phyloP scores from a whole-genome alignment of 2,888 invertebrate genomes.

The Pseudanteris insignis region DNA sequence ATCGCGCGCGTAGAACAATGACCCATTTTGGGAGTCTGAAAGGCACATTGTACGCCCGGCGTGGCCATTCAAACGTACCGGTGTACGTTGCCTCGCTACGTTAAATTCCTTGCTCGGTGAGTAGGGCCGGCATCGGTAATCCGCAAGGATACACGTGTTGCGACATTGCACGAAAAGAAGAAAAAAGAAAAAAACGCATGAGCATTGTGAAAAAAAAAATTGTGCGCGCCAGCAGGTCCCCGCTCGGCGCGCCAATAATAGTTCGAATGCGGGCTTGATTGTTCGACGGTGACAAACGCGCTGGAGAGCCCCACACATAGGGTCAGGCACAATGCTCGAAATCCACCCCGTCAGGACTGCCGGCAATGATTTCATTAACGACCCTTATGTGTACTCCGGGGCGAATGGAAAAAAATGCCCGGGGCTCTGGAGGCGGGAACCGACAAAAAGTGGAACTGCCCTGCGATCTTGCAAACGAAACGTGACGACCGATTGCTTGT shows the following conservation, averaged over 20 bases:
- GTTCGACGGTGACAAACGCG: slow-evolving; percentile 34
- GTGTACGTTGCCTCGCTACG: slow-evolving; percentile 33
- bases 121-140: slow-evolving; percentile 49
- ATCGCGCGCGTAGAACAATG: slow-evolving; percentile 41
- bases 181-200: not conserved
- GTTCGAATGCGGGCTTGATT: slow-evolving; percentile 44
- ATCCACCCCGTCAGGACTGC: slow-evolving; percentile 53
- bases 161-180: slow-evolving; percentile 15
- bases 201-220: slow-evolving; percentile 34
- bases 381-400: slow-evolving; percentile 39
- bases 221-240: slow-evolving; percentile 18
- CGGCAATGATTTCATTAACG: slow-evolving; percentile 62
- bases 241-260: slow-evolving; percentile 56
- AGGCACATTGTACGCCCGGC: slow-evolving; percentile 35
- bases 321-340: slow-evolving; percentile 47
- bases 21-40: slow-evolving; percentile 39
- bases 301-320: slow-evolving; percentile 42
- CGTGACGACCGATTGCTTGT: too few relatives aligned
- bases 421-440: slow-evolving; percentile 45
- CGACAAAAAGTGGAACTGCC: slow-evolving; percentile 41
- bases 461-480: slow-evolving; percentile 7
- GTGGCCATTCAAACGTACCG: slow-evolving; percentile 37
- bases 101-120: slow-evolving; percentile 33
- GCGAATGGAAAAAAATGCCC: slow-evolving; percentile 35
- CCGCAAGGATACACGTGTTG: slow-evolving; percentile 48